Percentiles rank a stretch among this genome's conserved stretches.
phyloP scores from a whole-genome alignment of 2,113 vertebrate species.

The Mola mola region DNA sequence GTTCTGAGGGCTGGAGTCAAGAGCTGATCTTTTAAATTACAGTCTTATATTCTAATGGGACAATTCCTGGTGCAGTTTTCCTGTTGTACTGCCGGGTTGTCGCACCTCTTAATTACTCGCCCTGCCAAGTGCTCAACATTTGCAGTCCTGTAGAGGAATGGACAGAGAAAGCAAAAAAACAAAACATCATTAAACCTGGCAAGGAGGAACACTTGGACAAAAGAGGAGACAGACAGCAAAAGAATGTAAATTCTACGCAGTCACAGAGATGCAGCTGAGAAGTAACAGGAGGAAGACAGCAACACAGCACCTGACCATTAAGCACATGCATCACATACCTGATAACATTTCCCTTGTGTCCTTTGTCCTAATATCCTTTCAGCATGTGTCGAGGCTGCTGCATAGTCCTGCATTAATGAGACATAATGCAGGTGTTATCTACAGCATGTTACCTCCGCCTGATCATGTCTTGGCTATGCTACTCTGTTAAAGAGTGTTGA shows the following conservation, averaged over 20 bases:
- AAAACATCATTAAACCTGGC: too few species aligned
- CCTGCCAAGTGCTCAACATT: too few species aligned
- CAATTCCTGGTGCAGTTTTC: too few species aligned
- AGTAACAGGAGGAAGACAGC: background rate
- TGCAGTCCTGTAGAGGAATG: too few species aligned
- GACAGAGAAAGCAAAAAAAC: too few species aligned
- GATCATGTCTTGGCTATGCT: slow-evolving; percentile 1
- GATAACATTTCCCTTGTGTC: slow-evolving; percentile 6
- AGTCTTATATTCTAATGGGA: too few species aligned
- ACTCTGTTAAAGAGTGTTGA: too few species aligned
- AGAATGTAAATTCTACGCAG: background rate
- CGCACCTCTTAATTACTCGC: too few species aligned
- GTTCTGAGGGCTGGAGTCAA: too few species aligned
- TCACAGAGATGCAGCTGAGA: background rate
- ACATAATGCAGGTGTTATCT: slow-evolving; percentile 55
- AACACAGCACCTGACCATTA: background rate
- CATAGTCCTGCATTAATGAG: slow-evolving; percentile 62
- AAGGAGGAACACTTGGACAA: too few species aligned
- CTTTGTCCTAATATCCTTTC: slow-evolving; percentile 36
- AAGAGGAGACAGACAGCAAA: background rate
- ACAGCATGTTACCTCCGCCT: slow-evolving; percentile 1
- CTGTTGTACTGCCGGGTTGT: too few species aligned
- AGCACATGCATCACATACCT: background rate
- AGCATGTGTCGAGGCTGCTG: slow-evolving; percentile 25
- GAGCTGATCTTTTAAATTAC: too few species aligned